Base-by-base conservation (phyloP, 2,113 vertebrate species). In the Anhinga anhinga region DNA sequence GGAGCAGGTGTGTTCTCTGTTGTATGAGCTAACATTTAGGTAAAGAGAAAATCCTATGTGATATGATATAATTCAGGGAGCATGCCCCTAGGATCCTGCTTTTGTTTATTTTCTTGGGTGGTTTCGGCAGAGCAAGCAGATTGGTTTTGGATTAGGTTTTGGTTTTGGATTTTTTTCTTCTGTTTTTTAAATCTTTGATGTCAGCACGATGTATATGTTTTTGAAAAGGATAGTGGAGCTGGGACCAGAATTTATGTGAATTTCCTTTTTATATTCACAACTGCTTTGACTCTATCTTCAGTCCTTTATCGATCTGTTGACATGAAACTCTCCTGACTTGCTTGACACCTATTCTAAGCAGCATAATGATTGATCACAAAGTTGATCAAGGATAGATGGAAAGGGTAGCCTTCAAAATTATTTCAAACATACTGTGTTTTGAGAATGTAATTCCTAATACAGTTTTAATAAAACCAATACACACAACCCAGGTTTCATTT, bases 361-460 rank as follows among this genome's bases (percentile, higher is more conserved):
- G 27, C 21, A 76, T 73, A 86, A 78, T 53, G 47, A 79, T 49
- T 92, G 90, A 97, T 95, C 69, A 74, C 30, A 92, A 95, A 50
- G 15, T 79, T 88, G 70, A 58, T 55, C 32, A 40, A 74, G 16
- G 32, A 87, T 10, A 70, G 71, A 44, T 15, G 65, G 47, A 82
- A 84, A 81, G 72, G 15, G 11, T 44, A 92, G 49, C 14, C 36
- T 77, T 81, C 36, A 80, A 85, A 82, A 50, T 7, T 79, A 67
- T 80, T 93, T 93, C 32, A 83, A 88, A 71, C 30, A 38, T 25
- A 49, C 0, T 0, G 3, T 42, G 25, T 63, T 88, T 82, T 73
- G 30, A 66, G 23, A 90, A 36, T 36, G 23, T 27, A 88, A 56
- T 80, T 15, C 23, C 38, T 88, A 82, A 63, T 29, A 63, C 7